Percentiles rank a stretch among this genome's conserved stretches.
Conservation (phyloP, 2,888 invertebrate species). For the Megastigmus dorsalis region DNA sequence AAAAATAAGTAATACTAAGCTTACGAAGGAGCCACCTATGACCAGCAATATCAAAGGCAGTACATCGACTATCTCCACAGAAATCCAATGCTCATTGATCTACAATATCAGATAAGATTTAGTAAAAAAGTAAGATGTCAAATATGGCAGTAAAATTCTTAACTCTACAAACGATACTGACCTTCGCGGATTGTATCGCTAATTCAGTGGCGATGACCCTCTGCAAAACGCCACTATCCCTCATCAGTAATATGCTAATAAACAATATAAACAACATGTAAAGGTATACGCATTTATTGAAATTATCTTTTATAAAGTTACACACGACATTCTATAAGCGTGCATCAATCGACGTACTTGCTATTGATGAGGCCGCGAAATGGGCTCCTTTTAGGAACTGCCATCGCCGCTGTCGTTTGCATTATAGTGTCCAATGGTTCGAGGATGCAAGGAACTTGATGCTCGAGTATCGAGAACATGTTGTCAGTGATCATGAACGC, state of each 20-base stretch:
- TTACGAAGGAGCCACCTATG: slow-evolving; percentile 57
- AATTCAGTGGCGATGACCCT: slow-evolving; percentile 65
- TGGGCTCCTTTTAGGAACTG: slow-evolving; percentile 63
- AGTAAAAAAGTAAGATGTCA: not conserved
- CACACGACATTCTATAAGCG: too few species aligned
- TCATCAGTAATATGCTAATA: slow-evolving; percentile 66
- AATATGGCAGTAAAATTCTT: not conserved
- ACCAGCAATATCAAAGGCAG: slow-evolving; percentile 64
- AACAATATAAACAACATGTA: too few species aligned
- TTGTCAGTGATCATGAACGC: slow-evolving; percentile 70
- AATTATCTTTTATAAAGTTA: too few species aligned
- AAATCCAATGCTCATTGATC: slow-evolving; percentile 58
- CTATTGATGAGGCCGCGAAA: slow-evolving; percentile 69
- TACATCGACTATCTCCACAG: slow-evolving; percentile 67
- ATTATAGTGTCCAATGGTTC: slow-evolving; percentile 68
- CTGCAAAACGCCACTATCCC: slow-evolving; percentile 70
- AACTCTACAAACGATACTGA: not conserved
- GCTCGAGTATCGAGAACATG: slow-evolving; percentile 64
- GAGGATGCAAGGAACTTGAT: slow-evolving; percentile 64
- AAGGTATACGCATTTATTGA: too few species aligned
- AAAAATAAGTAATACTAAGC: slow-evolving; percentile 28
- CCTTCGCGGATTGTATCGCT: slow-evolving; percentile 56
- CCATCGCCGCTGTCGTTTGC: slow-evolving; percentile 70
- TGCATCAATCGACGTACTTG: too few species aligned
- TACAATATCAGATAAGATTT: slow-evolving; percentile 11